Conservation (phyloP, 2,797 vertebrate species). For the Petrocephalus schoutedeni region DNA sequence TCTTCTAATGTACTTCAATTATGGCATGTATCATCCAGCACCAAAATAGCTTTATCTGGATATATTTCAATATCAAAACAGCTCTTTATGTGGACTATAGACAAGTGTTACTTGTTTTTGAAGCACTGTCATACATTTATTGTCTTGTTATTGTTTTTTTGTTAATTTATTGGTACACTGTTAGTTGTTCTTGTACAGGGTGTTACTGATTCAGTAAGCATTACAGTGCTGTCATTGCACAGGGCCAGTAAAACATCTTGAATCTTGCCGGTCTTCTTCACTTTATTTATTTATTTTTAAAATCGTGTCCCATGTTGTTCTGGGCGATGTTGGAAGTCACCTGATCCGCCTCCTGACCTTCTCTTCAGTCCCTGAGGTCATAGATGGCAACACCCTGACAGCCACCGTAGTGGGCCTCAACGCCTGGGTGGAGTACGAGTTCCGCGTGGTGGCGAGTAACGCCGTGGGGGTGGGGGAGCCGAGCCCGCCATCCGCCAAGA, state of each 20-base stretch:
- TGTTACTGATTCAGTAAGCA: neutral
- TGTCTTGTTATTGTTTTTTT: neutral
- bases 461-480: conserved; percentile 86
- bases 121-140: neutral
- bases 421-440: conserved; percentile 96
- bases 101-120: neutral
- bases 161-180: neutral
- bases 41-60: neutral
- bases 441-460: conserved; percentile 87
- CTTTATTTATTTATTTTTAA: neutral
- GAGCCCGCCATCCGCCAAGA: conserved; percentile 84
- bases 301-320: neutral
- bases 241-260: neutral
- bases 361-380: conserved; percentile 74
- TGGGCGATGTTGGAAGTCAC: neutral
- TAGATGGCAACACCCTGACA: conserved; percentile 78
- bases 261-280: neutral
- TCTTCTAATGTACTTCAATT: neutral
- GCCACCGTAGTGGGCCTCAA: conserved; percentile 85
- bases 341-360: conserved; percentile 20
- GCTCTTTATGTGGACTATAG: neutral
- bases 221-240: neutral
- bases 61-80: neutral
- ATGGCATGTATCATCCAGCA: neutral
- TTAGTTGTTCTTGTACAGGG: neutral